Evolutionary conservation across 2,797 vertebrate genomes (phyloP).

Genomic region (Takifugu rubripes): DNA sequence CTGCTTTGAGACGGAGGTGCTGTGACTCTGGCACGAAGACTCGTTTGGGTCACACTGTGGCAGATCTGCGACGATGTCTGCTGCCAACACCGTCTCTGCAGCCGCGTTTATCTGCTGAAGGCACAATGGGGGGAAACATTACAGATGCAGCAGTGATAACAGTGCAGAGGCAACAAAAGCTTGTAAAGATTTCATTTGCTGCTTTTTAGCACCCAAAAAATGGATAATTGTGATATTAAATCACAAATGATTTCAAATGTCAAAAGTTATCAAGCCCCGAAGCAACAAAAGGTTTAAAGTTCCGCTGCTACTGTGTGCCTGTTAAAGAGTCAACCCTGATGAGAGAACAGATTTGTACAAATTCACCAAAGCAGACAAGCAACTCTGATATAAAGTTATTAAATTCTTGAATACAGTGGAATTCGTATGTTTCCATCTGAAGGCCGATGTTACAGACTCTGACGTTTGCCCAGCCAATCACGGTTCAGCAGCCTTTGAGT

Average conservation of each 20-base stretch:
- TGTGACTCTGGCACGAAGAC: constrained; percentile 53
- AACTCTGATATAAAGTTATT: no score
- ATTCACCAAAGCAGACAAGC: no score
- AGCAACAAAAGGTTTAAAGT: no score
- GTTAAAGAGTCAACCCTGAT: no score
- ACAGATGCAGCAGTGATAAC: background rate
- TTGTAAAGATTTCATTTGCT: background rate
- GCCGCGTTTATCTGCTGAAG: constrained; percentile 31
- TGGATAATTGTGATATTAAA: background rate
- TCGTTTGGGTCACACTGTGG: constrained; percentile 45
- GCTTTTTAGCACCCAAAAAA: background rate
- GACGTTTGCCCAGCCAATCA: background rate
- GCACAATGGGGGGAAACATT: background rate
- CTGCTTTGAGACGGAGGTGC: constrained; percentile 61
- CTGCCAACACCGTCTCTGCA: constrained; percentile 26
- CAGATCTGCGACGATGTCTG: constrained; percentile 24
- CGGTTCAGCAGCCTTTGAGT: background rate
- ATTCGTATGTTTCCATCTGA: background rate
- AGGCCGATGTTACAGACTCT: no score
- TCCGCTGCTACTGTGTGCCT: no score
- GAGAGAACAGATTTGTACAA: no score
- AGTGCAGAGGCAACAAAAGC: background rate
- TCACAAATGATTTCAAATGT: background rate
- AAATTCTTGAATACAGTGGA: no score
- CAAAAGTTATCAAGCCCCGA: background rate